These are phyloP conservation scores for Rugalucina vietnamica DNA, from an alignment of 2,888 invertebrate species.

Conservation along the genomic window DNA sequence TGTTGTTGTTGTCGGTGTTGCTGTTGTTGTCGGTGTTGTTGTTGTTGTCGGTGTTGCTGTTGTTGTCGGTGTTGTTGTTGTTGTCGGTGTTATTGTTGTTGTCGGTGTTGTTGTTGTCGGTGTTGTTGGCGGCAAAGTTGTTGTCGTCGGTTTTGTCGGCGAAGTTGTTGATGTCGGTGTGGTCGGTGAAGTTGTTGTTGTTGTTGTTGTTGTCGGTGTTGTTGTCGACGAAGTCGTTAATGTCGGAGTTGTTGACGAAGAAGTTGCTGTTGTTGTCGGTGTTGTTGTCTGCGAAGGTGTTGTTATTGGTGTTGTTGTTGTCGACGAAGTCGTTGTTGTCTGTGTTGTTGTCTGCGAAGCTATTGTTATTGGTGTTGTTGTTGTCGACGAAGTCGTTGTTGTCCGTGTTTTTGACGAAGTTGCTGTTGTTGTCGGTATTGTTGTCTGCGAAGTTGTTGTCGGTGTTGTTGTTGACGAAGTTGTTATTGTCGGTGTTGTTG, in stretches of 20 bases:
- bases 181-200: not conserved
- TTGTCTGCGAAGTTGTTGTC: not conserved
- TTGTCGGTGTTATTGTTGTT: too few species aligned
- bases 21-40: too few species aligned
- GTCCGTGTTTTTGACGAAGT: not conserved
- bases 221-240: not conserved
- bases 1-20: not conserved
- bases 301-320: conserved; percentile 7
- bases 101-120: too few species aligned
- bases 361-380: conserved; percentile 8
- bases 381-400: conserved; percentile 8
- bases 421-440: not conserved
- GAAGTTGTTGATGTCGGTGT: not conserved
- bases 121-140: not conserved
- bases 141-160: not conserved
- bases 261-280: conserved; percentile 12
- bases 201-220: too few species aligned
- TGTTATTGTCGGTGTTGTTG: conserved; percentile 8
- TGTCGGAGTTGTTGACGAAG: conserved; percentile 18
- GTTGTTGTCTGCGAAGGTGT: conserved; percentile 10
- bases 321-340: not conserved
- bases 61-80: too few species aligned
- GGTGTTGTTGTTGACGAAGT: not conserved
- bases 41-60: too few species aligned
- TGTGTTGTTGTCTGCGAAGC: conserved; percentile 10